phyloP scores from a whole-genome alignment of 1,140 invertebrate species.

The Theocolax elegans region DNA sequence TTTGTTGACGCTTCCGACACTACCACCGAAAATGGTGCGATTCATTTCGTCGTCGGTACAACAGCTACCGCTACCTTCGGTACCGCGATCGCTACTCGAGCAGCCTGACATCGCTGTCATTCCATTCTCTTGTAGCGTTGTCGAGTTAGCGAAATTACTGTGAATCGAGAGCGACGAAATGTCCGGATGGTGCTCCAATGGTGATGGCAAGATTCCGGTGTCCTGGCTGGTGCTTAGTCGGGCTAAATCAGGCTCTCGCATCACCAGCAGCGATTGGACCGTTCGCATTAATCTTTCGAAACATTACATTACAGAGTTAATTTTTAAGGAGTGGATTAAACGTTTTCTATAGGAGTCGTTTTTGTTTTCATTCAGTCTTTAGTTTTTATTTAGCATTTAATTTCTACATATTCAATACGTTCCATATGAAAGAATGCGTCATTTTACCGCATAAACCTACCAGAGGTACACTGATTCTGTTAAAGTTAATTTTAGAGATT shows the following conservation, averaged over 20 bases:
- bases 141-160: conserved; percentile 53
- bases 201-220: conserved; percentile 28
- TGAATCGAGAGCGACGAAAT: conserved; percentile 44
- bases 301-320: no score
- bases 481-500: no score
- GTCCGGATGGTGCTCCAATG: conserved; percentile 41
- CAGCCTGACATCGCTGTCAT: conserved; percentile 2
- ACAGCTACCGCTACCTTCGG: conserved; percentile 32
- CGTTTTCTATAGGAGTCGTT: no score
- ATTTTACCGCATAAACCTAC: no score
- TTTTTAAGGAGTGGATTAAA: no score
- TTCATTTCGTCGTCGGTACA: conserved; percentile 27
- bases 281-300: conserved; percentile 69
- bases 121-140: conserved; percentile 37
- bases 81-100: conserved; percentile 39
- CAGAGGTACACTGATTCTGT: no score
- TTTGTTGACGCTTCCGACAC: no score
- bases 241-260: conserved; percentile 73
- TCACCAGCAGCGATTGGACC: conserved; percentile 74
- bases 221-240: conserved; percentile 57
- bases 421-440: no score
- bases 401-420: no score
- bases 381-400: no score
- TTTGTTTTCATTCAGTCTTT: no score
- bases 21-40: neutral